A percentile compares a stretch with the other conserved stretches of the same genome.
Conservation (phyloP, 2,113 vertebrate genomes). For the Limnothrissa miodon region DNA sequence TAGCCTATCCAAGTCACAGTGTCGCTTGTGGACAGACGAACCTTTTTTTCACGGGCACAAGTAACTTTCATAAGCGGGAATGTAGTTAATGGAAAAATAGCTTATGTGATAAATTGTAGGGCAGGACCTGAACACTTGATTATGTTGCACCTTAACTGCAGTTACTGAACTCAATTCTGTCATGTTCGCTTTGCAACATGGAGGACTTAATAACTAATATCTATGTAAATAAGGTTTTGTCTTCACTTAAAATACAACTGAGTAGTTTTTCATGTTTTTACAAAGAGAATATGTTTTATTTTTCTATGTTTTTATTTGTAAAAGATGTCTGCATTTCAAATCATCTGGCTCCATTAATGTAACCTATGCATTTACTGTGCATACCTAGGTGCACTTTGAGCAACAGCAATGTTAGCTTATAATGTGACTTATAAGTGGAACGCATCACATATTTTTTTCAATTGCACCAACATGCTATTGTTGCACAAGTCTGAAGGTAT, state of each 20-base stretch:
- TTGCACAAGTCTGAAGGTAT: slow-evolving; percentile 24
- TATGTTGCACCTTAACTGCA: slow-evolving; percentile 20
- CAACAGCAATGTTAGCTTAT: slow-evolving; percentile 32
- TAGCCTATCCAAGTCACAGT: slow-evolving; percentile 57
- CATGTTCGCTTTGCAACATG: slow-evolving; percentile 14
- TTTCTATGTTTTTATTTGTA: slow-evolving; percentile 57
- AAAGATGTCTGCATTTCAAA: slow-evolving; percentile 46
- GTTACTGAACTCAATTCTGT: slow-evolving; percentile 13
- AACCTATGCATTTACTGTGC: slow-evolving; percentile 54
- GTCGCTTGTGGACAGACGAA: slow-evolving; percentile 65
- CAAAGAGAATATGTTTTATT: slow-evolving; percentile 50
- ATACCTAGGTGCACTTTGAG: slow-evolving; percentile 61
- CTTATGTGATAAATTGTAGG: neutral
- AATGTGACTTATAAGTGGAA: slow-evolving; percentile 27
- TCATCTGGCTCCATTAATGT: slow-evolving; percentile 49
- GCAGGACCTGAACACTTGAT: slow-evolving; percentile 11
- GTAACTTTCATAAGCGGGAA: slow-evolving; percentile 40
- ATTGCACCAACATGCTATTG: slow-evolving; percentile 23
- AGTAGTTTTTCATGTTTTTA: slow-evolving; percentile 61
- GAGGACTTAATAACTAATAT: slow-evolving; percentile 33
- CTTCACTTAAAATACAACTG: slow-evolving; percentile 47
- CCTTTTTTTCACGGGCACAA: slow-evolving; percentile 52
- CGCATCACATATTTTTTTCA: slow-evolving; percentile 5
- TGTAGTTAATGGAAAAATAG: neutral
- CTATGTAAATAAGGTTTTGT: slow-evolving; percentile 48